Percentiles rank a stretch among this genome's conserved stretches.
These are phyloP conservation scores for Pimephales promelas DNA, from an alignment of 2,113 vertebrate genomes.

Conservation along the genomic window DNA sequence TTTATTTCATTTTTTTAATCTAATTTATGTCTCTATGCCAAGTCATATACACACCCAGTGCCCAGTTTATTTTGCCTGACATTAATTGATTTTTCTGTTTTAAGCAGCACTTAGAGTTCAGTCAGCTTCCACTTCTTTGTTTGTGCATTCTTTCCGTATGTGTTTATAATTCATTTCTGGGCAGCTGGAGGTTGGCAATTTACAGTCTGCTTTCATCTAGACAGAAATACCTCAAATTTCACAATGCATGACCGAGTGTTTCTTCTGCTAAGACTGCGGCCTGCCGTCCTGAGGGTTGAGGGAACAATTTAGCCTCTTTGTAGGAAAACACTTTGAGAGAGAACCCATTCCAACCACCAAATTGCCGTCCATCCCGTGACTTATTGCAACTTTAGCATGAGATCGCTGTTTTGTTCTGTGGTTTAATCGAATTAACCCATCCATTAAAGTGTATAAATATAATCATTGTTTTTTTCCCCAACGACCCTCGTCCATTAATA, in stretches of 20 bases:
- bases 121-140: slow-evolving; percentile 4
- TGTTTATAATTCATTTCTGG: slow-evolving; percentile 52
- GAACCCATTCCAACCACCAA: slow-evolving; percentile 16
- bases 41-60: neutral
- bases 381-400: slow-evolving; percentile 45
- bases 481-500: slow-evolving; percentile 47
- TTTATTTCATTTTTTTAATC: neutral
- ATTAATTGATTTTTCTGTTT: slow-evolving; percentile 52
- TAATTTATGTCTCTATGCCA: neutral
- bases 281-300: slow-evolving; percentile 44
- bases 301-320: slow-evolving; percentile 27
- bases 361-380: slow-evolving; percentile 33
- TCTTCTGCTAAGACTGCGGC: slow-evolving; percentile 50
- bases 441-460: slow-evolving; percentile 54
- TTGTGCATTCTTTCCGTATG: neutral
- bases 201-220: slow-evolving; percentile 54
- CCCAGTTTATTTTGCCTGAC: slow-evolving; percentile 17
- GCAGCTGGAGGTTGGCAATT: slow-evolving; percentile 50
- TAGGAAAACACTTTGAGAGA: slow-evolving; percentile 12
- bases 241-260: slow-evolving; percentile 54
- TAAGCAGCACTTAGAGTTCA: slow-evolving; percentile 9
- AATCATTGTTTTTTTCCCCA: slow-evolving; percentile 43
- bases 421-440: slow-evolving; percentile 49
- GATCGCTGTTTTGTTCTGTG: slow-evolving; percentile 24
- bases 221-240: slow-evolving; percentile 53